Conservation (phyloP, 30 jellyfish, hydroid and myxozoan genomes). For the Catostylus mosaicus region DNA sequence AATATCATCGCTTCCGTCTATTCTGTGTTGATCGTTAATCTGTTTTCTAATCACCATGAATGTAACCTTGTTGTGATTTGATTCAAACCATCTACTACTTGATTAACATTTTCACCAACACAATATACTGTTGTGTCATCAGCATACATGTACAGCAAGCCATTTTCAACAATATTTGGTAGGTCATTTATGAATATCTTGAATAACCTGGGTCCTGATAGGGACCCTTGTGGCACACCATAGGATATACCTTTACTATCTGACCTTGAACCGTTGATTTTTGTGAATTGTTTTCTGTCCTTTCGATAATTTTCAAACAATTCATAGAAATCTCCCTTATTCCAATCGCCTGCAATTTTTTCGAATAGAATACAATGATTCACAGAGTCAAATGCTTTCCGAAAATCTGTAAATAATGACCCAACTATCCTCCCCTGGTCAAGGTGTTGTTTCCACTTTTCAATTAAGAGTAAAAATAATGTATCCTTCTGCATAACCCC, state of each 20-base stretch:
- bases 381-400: constrained; percentile 10
- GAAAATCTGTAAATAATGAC: constrained; percentile 1
- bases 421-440: constrained; percentile 12
- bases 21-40: neutral
- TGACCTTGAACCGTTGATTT: neutral
- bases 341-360: constrained; percentile 4
- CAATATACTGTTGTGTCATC: constrained; percentile 14
- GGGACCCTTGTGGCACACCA: constrained; percentile 25
- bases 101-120: constrained; percentile 12
- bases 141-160: constrained; percentile 4
- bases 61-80: constrained; percentile 1
- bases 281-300: neutral
- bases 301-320: neutral
- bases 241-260: constrained; percentile 1
- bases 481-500: neutral
- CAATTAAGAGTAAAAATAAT: constrained; percentile 2
- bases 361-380: neutral
- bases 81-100: neutral
- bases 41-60: constrained; percentile 5
- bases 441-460: neutral
- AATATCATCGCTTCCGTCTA: constrained; percentile 16
- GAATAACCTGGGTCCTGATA: constrained; percentile 19
- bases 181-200: constrained; percentile 12
- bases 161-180: constrained; percentile 2
- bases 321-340: neutral